phyloP scores from a whole-genome alignment of 2,797 vertebrate genomes.

The Pitangus sulphuratus region DNA sequence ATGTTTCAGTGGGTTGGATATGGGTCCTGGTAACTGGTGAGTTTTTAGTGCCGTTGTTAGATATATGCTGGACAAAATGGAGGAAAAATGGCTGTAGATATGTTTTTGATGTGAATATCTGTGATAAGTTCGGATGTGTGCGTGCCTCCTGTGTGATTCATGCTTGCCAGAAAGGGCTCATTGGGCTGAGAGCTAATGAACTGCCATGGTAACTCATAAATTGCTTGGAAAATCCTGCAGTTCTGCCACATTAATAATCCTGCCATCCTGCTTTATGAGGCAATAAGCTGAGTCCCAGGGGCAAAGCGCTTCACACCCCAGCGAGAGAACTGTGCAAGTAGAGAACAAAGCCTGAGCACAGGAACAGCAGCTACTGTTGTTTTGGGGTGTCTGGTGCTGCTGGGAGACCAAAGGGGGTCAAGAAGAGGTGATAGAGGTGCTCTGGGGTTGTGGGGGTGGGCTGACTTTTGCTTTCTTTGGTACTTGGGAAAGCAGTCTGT shows the following conservation, averaged over 20 bases:
- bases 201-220: slow-evolving; percentile 52
- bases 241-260: slow-evolving; percentile 52
- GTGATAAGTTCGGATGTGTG: not conserved
- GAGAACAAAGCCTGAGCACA: not conserved
- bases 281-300: slow-evolving; percentile 19
- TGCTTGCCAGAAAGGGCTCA: not conserved
- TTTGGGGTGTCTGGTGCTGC: not conserved
- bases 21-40: not conserved
- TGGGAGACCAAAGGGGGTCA: not conserved
- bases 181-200: slow-evolving; percentile 34
- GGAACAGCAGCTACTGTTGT: not conserved
- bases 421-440: not conserved
- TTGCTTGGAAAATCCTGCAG: slow-evolving; percentile 37
- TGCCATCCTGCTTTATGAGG: slow-evolving; percentile 49
- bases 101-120: not conserved
- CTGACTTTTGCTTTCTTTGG: not conserved
- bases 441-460: not conserved
- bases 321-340: not conserved
- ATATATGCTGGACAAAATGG: not conserved
- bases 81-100: not conserved
- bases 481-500: not conserved
- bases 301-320: not conserved
- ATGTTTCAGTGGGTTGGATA: not conserved
- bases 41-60: not conserved
- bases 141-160: slow-evolving; percentile 7